A percentile compares a stretch with the other conserved stretches of the same genome.
These are phyloP conservation scores for Pinctada fucata DNA, from an alignment of 2,888 invertebrate species.

Conservation along the genomic window DNA sequence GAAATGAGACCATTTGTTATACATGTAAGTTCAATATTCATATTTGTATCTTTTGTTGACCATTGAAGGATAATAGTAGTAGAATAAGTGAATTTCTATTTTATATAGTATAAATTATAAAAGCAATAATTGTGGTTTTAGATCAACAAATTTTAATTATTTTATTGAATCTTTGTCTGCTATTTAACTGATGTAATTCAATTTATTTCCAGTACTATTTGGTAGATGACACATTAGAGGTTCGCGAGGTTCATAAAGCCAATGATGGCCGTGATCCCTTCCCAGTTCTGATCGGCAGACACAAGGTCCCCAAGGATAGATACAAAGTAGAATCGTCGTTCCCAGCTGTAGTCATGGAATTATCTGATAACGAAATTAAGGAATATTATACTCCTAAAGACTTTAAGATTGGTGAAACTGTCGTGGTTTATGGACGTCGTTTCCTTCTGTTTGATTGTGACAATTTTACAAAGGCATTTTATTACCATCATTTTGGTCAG, in stretches of 20 bases:
- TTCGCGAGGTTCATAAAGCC: conserved; percentile 85
- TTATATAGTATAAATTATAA: no score
- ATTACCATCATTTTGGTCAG: conserved; percentile 78
- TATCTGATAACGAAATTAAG: conserved; percentile 84
- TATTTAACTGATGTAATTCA: no score
- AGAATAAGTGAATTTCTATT: no score
- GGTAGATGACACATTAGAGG: conserved; percentile 87
- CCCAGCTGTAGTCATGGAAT: conserved; percentile 83
- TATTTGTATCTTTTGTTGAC: no score
- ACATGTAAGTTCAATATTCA: conserved; percentile 75
- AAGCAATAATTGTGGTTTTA: not conserved
- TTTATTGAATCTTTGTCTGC: not conserved
- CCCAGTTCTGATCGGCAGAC: conserved; percentile 85
- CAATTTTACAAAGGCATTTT: conserved; percentile 87
- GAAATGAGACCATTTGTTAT: conserved; percentile 82
- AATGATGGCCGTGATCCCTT: conserved; percentile 88
- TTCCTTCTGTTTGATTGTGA: conserved; percentile 90
- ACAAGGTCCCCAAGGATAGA: conserved; percentile 80
- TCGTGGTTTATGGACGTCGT: conserved; percentile 76
- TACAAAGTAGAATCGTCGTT: conserved; percentile 71
- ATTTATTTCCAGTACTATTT: conserved; percentile 82
- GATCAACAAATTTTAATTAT: not conserved
- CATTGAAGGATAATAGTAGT: no score
- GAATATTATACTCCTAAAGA: conserved; percentile 89
- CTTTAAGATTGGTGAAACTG: conserved; percentile 84